Evolutionary conservation across 1,140 invertebrate genomes (phyloP), one percentile per base, ranked within the genome.

Genomic region (Calosoma granatense): DNA sequence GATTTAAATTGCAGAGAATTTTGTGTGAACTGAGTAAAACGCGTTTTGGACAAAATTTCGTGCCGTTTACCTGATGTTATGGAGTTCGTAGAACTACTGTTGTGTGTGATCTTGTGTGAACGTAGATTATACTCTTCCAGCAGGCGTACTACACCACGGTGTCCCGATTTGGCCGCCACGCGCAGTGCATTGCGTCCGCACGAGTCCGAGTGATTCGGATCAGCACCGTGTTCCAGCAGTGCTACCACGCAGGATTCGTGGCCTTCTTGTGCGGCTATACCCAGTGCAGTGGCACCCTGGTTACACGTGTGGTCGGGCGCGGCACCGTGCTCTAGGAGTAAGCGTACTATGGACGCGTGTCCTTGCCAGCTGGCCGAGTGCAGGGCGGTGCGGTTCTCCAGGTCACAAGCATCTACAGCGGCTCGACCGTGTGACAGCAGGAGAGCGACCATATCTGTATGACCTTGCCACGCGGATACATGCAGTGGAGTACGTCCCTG

Each of bases 341-440:
- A 74, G 53, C 85, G 79, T 41, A 97, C 91, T 30, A 93, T 89
- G 54, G 84, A 80, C 20, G 84, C 81, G 64, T 95, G 90, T 6
- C 94, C 94, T 70, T 95, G 90, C 93, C 93, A 97, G 53, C 91
- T 88, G n/a, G 93, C 93, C 15, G 90, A 93, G 74, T 96, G 93
- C 56, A 97, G 71, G 2, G 94, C 88, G 0, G 92, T 95, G 39
- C 94, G 78, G 52, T 85, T 83, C 69, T 96, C 94, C 66, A 89
- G 83, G 71, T 98, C 94, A 54, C 87, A 84, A 0, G 90, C 89
- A 70, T 97, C 92, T 0, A 95, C 87, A 67, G 86, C 80, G 1
- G 92, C 90, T 51, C 82, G 78, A 30, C 86, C 85, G 69, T 63
- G 67, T 60, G 84, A 83, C 23, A 97, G 77, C 19, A 97, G 75